phyloP scores from a whole-genome alignment of 1,140 invertebrate species.

The Drosophila gunungcola region DNA sequence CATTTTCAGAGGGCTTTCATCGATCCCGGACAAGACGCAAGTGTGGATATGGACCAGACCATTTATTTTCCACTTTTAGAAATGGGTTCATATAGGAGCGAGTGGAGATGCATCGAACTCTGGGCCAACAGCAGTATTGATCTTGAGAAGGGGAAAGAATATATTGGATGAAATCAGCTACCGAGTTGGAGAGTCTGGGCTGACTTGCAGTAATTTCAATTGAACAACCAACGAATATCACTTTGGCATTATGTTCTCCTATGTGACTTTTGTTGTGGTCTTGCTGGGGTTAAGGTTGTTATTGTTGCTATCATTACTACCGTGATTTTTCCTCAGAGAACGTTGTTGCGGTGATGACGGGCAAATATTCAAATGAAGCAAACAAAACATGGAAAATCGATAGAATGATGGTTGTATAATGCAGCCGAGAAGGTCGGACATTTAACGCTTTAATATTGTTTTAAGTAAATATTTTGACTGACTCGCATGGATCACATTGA shows the following conservation, averaged over 20 bases:
- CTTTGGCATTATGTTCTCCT: conserved; percentile 73
- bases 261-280: conserved; percentile 60
- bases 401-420: conserved; percentile 83
- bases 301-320: conserved; percentile 76
- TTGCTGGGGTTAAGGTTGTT: conserved; percentile 29
- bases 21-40: conserved; percentile 59
- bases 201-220: conserved; percentile 81
- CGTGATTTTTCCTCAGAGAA: conserved; percentile 62
- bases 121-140: conserved; percentile 42
- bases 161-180: conserved; percentile 51
- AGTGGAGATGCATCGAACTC: conserved; percentile 45
- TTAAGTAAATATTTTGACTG: conserved; percentile 73
- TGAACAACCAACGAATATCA: conserved; percentile 75
- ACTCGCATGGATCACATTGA: conserved; percentile 8
- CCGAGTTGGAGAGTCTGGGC: conserved; percentile 62
- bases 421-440: conserved; percentile 68
- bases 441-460: conserved; percentile 77
- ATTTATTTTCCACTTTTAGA: conserved; percentile 66
- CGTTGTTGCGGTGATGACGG: conserved; percentile 66
- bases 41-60: conserved; percentile 55
- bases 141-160: conserved; percentile 28
- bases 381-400: conserved; percentile 73
- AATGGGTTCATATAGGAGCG: conserved; percentile 20
- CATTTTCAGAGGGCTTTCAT: conserved; percentile 78
- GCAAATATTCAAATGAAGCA: conserved; percentile 74